These are phyloP conservation scores for Sturmia bella DNA, from an alignment of 2,888 invertebrate species.

Conservation along the genomic window DNA sequence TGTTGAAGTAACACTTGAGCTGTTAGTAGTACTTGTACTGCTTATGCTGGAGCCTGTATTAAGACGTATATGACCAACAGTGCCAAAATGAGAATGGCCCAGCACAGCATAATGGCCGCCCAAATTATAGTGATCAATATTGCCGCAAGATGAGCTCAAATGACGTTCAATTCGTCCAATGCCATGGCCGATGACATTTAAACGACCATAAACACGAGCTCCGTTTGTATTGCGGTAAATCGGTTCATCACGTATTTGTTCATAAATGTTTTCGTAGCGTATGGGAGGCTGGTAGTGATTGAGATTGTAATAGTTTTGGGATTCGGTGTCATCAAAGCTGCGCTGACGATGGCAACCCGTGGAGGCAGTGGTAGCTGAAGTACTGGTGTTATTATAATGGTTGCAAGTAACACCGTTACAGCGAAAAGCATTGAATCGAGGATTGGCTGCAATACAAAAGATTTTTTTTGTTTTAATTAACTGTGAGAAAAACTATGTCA, in stretches of 20 bases:
- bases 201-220: slow-evolving; percentile 82
- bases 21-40: slow-evolving; percentile 70
- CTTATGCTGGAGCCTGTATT: slow-evolving; percentile 74
- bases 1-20: slow-evolving; percentile 66
- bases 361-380: slow-evolving; percentile 53
- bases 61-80: slow-evolving; percentile 81
- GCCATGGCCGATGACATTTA: slow-evolving; percentile 84
- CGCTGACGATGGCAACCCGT: slow-evolving; percentile 78
- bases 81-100: slow-evolving; percentile 82
- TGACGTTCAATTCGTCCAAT: slow-evolving; percentile 85
- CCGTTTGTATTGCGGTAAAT: slow-evolving; percentile 77
- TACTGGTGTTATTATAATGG: slow-evolving; percentile 53
- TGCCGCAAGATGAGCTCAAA: slow-evolving; percentile 86
- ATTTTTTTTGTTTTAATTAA: not conserved
- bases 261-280: slow-evolving; percentile 83
- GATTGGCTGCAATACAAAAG: slow-evolving; percentile 71
- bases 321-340: slow-evolving; percentile 82
- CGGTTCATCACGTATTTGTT: slow-evolving; percentile 83
- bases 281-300: slow-evolving; percentile 76
- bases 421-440: slow-evolving; percentile 75
- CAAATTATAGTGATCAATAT: slow-evolving; percentile 83
- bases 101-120: slow-evolving; percentile 82
- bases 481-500: too few relatives aligned
- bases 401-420: slow-evolving; percentile 71
- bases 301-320: slow-evolving; percentile 80